These are phyloP conservation scores for Acanthosepion lycidas DNA, from an alignment of 2,888 invertebrate species.

Conservation along the genomic window DNA sequence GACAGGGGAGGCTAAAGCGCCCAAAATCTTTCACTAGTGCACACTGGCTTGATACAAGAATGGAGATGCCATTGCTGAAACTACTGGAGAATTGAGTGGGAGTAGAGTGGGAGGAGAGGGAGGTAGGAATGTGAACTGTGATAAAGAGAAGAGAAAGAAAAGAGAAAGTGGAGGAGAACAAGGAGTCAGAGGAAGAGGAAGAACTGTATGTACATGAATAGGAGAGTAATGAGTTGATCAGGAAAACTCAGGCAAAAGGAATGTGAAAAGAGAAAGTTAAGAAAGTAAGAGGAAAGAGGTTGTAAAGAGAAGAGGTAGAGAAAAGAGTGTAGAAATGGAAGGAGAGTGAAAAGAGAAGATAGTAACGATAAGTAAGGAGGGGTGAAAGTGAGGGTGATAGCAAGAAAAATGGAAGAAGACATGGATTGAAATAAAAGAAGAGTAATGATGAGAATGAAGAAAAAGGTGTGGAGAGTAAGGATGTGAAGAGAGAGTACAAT, in stretches of 20 bases:
- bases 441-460: background rate
- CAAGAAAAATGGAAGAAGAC: background rate
- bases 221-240: background rate
- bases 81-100: slow-evolving; percentile 33
- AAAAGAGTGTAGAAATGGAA: background rate
- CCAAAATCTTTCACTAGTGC: background rate
- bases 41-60: background rate
- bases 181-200: background rate
- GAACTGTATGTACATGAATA: background rate
- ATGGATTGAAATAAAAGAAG: background rate
- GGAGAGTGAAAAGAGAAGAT: background rate
- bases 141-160: background rate
- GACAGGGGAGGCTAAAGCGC: background rate
- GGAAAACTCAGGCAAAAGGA: background rate
- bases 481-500: background rate
- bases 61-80: slow-evolving; percentile 33
- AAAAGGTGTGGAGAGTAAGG: background rate
- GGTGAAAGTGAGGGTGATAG: background rate
- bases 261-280: background rate
- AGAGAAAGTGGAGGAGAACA: background rate
- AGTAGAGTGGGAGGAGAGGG: background rate
- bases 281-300: background rate
- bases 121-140: background rate
- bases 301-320: background rate
- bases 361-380: background rate